A percentile compares a stretch with the other conserved stretches of the same genome.
Conservation (phyloP, 2,113 vertebrate genomes). For the Rhea pennata region DNA sequence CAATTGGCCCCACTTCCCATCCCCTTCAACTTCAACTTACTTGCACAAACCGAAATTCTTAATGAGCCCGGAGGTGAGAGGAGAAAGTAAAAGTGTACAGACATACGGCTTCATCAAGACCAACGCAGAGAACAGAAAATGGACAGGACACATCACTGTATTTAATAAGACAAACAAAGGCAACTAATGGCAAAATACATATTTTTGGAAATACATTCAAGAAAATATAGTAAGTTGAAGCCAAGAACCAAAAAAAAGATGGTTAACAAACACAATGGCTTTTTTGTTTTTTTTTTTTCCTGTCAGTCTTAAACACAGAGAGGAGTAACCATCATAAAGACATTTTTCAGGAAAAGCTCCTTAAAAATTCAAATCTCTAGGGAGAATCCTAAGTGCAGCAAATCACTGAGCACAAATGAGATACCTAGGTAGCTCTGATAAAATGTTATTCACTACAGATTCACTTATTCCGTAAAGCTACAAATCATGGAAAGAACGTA, state of each 20-base stretch:
- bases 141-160: neutral
- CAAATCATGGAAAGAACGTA: neutral
- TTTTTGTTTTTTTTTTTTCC: neutral
- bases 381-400: slow-evolving; percentile 11
- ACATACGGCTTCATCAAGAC: neutral
- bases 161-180: neutral
- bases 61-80: neutral
- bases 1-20: neutral
- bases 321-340: neutral
- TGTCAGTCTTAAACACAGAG: neutral
- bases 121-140: neutral
- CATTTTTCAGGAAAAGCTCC: slow-evolving; percentile 12
- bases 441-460: neutral
- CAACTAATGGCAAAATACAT: neutral
- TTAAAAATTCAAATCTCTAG: slow-evolving; percentile 9
- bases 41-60: neutral
- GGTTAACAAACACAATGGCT: neutral
- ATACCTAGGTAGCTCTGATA: neutral
- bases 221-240: neutral
- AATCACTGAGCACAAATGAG: neutral
- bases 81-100: neutral
- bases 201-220: neutral
- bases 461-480: neutral
- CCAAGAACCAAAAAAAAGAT: neutral
- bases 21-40: neutral